Evolutionary conservation across 2,797 vertebrate genomes (phyloP), one percentile per base, ranked within the genome.

Genomic region (Sebastes kiyomatsui): DNA sequence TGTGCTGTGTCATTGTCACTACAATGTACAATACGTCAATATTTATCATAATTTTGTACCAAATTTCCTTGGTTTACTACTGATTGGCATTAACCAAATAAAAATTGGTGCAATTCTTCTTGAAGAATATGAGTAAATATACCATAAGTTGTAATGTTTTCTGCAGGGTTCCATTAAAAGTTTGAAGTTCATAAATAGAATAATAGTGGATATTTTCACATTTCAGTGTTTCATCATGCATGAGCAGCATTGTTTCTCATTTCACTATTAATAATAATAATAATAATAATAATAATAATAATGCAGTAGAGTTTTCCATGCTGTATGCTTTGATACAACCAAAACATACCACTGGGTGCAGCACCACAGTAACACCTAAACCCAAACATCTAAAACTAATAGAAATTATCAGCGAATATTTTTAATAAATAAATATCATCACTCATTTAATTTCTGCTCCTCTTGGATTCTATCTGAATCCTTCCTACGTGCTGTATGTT

Each of bases 281-380:
- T 28, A 25, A 23, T 52, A 54, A 54, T 23, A 20, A 20, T 49
- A 52, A 52, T 54, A 54, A 54, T 54, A 69, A 42, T 46, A 46
- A 52, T 32, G 42, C 28, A 67, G 46, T 68, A 56, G 22, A 80
- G 46, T 58, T 25, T 83, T 85, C 46, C 30, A 73, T 74, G 80
- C 75, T 80, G 52, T 81, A 82, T 88, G 90, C 82, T 90, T 86
- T 91, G 61, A 83, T 72, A 35, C 33, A 80, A 61, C 54, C 56
- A 71, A 84, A 86, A 85, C 65, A 79, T 79, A 56, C 58, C 77
- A 56, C 54, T 93, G 90, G 91, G 91, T 94, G 92, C 78, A 93
- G 93, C 94, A 94, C 33, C 91, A 93, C 85, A 81, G 52, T 16
- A 77, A 32, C 2, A 52, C 27, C 11, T 61, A 28, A 42, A 38